A percentile compares a stretch with the other conserved stretches of the same genome.
phyloP scores from a whole-genome alignment of 2,797 vertebrate genomes.

The Siniperca undulata region DNA sequence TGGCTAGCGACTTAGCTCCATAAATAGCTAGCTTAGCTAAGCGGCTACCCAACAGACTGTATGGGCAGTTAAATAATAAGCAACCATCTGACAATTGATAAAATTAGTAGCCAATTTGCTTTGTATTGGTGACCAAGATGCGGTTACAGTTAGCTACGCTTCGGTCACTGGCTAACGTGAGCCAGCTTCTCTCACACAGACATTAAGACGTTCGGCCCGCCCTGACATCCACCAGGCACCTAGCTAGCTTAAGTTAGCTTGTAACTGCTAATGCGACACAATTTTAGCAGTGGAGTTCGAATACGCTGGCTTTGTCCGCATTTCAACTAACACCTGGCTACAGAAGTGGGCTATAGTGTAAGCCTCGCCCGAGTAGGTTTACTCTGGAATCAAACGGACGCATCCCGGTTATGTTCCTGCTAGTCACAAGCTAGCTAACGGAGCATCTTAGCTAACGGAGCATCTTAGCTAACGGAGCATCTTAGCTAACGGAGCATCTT shows the following conservation, averaged over 20 bases:
- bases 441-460: conserved; percentile 33
- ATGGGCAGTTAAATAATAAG: too few species aligned
- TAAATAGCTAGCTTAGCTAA: background rate
- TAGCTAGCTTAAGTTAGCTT: conserved; percentile 31
- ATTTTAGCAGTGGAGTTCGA: accelerated
- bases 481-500: conserved; percentile 46
- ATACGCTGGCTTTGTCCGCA: accelerated
- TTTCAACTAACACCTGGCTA: too few species aligned
- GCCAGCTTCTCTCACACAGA: background rate
- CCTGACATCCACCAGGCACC: conserved; percentile 39
- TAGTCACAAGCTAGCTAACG: conserved; percentile 20
- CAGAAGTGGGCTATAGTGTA: accelerated
- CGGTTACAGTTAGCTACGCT: too few species aligned
- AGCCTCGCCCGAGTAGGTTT: background rate
- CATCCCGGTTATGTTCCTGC: background rate
- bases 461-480: conserved; percentile 3
- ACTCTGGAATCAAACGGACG: background rate
- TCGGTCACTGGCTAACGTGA: background rate
- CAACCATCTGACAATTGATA: background rate
- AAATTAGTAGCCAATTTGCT: accelerated
- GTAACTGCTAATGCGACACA: background rate
- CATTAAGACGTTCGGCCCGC: conserved; percentile 54
- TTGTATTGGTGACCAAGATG: accelerated
- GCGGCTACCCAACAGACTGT: background rate
- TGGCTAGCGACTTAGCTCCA: conserved; percentile 2